phyloP scores from a whole-genome alignment of 1,140 invertebrate species.

The Temnothorax nylanderi region DNA sequence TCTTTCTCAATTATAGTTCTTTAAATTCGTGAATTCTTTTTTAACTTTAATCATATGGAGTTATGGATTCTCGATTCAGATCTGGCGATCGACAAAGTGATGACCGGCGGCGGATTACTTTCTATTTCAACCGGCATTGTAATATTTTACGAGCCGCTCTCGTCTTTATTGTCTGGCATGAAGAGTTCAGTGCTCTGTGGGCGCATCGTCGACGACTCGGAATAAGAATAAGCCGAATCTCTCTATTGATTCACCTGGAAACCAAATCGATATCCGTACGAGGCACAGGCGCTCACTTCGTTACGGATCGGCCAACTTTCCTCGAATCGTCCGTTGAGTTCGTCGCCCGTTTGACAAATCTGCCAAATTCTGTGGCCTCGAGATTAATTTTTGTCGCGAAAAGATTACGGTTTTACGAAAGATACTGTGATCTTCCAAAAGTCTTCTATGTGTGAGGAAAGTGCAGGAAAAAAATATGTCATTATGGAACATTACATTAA shows the following conservation, averaged over 20 bases:
- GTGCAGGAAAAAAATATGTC: not conserved
- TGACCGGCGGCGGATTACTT: not conserved
- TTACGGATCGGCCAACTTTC: constrained; percentile 74
- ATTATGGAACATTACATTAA: not conserved
- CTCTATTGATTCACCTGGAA: constrained; percentile 81
- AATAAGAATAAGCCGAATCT: constrained; percentile 76
- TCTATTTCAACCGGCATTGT: not conserved
- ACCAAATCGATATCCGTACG: constrained; percentile 83
- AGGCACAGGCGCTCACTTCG: constrained; percentile 82
- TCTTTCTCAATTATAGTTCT: not conserved
- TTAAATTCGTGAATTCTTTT: not conserved
- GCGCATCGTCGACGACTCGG: constrained; percentile 32
- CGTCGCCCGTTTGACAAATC: constrained; percentile 43
- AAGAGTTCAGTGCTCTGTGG: constrained; percentile 35
- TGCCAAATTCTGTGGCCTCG: not conserved
- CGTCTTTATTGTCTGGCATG: not conserved
- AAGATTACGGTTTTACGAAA: not conserved
- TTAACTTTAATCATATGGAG: not conserved
- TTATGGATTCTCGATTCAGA: not conserved
- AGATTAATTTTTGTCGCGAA: not conserved
- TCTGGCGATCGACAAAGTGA: not conserved
- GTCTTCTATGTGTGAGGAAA: not conserved
- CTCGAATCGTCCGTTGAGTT: constrained; percentile 65
- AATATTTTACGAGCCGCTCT: not conserved
- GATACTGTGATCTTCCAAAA: not conserved